Base-by-base conservation (phyloP, 2,888 invertebrate genomes). In the Tenthredo scrophulariae region DNA sequence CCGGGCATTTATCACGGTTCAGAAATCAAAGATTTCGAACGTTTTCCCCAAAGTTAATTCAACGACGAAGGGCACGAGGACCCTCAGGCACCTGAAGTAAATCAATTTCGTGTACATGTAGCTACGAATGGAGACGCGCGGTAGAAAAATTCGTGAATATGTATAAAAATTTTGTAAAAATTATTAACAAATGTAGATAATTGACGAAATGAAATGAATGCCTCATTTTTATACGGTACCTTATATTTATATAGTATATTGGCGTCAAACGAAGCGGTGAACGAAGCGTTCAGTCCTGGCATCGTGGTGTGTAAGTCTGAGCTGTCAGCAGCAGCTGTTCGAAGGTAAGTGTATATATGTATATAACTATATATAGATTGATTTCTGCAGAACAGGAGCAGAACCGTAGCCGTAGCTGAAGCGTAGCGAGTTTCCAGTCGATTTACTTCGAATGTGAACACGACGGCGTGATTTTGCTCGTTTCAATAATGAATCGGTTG, bases 21-120 rank as follows among this genome's bases (percentile, higher is more conserved):
- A 87, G 86, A 85, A 88, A 89, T 89, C 89, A 89, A 87, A 88
- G 88, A 85, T 88, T 86, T 88, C 87, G 84, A 87, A 88, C 80
- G 85, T 85, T 85, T 87, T 85, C 85, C 86, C 85, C n/a, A 84
- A 84, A 74, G 67, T 33, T 37, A 13, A 2, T 33, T n/a, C 33
- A 26, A 15, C 33, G 54, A n/a, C 22, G 9, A 43, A 22, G 67
- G 22, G 18, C 33, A 54, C 46, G 18, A 22, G 0, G 15, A 7
- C 9, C 77, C 50, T 40, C 6, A 18, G 77, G 50, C 50, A 77
- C 54, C 77, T 10, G 18, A n/a, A 77, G 77, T n/a, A 77, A 77
- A 77, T 77, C 77, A 77, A 77, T 77, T 77, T 77, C 46, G 29
- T 13, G 0, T 54, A 18, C 15, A 26, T 74, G 15, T 77, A 54